phyloP scores from a whole-genome alignment of 2,113 vertebrate genomes.

The Xerus inauris region DNA sequence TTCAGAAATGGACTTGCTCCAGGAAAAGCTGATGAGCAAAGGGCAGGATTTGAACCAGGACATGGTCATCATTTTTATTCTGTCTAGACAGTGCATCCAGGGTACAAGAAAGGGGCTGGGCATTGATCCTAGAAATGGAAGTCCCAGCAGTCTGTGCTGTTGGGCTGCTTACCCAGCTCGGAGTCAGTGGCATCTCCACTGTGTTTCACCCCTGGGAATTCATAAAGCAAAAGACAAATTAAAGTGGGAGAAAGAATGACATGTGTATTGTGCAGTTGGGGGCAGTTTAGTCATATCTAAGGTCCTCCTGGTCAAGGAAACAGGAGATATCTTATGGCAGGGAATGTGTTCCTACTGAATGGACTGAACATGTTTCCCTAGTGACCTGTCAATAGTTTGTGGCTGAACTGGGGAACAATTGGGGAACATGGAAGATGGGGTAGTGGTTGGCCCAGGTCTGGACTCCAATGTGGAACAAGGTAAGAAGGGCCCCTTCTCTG shows the following conservation, averaged over 20 bases:
- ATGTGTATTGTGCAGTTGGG: too few relatives aligned
- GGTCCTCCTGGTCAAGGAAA: background rate
- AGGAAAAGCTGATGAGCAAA: background rate
- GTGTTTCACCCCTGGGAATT: background rate
- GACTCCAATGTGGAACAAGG: background rate
- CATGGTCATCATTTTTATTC: background rate
- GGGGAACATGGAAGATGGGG: background rate
- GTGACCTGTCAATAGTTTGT: background rate
- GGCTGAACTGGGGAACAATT: background rate
- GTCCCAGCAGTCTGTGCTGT: background rate
- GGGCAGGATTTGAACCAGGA: background rate
- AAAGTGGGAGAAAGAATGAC: background rate
- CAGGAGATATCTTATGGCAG: background rate
- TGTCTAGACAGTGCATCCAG: rapidly evolving
- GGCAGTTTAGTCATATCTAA: too few relatives aligned
- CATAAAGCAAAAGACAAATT: background rate
- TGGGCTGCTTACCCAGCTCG: background rate
- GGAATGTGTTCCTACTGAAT: background rate
- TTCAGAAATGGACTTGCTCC: background rate
- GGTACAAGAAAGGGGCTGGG: background rate
- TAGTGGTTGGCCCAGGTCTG: background rate
- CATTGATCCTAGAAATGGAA: background rate
- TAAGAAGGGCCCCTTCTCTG: background rate
- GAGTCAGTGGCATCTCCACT: rapidly evolving
- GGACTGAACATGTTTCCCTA: rapidly evolving